Evolutionary conservation across 2,113 vertebrate species (phyloP), one percentile per base, ranked within the genome.

Genomic region (Lepidothrix coronata): DNA sequence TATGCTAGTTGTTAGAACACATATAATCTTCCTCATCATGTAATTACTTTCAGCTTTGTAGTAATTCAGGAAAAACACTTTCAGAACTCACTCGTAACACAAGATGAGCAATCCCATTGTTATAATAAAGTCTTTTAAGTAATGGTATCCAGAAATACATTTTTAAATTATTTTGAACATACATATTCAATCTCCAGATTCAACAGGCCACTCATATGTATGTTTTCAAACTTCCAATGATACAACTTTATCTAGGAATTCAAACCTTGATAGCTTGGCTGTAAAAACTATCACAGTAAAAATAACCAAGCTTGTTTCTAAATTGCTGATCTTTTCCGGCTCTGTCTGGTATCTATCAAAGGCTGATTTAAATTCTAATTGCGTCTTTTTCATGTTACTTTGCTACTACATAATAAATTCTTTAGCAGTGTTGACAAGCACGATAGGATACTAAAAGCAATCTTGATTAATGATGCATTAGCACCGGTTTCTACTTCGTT

Each of bases 91-190:
- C 15, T 85, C 18, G 4, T 55, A 27, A 65, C 37, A 66, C 16
- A 20, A 28, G 12, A 68, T 28, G 25, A 48, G 27, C 37, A 80
- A 85, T 39, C 6, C 15, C 24, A 7, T 4, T 41, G 37, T 8
- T 41, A 49, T 14, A n/a, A 57, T 5, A 37, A 54, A 43, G 13
- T 12, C 20, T 59, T 89, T 57, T 9, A 62, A 67, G 13, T 23
- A 89, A 79, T 12, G 5, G 15, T 1, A 3, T 44, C 48, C 28
- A 23, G 57, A 43, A 4, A 5, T 12, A 0, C 8, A 58, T 37
- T 75, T 46, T 43, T 0, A 16, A 54, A 30, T 35, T 46, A 37
- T 49, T 85, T 62, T 51, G 39, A 73, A 46, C 21, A 24, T 2
- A 6, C 6, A 14, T 39, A 41, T 84, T 49, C 9, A 37, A 16